phyloP scores from a whole-genome alignment of 2,797 vertebrate species.

The Tinamus major region DNA sequence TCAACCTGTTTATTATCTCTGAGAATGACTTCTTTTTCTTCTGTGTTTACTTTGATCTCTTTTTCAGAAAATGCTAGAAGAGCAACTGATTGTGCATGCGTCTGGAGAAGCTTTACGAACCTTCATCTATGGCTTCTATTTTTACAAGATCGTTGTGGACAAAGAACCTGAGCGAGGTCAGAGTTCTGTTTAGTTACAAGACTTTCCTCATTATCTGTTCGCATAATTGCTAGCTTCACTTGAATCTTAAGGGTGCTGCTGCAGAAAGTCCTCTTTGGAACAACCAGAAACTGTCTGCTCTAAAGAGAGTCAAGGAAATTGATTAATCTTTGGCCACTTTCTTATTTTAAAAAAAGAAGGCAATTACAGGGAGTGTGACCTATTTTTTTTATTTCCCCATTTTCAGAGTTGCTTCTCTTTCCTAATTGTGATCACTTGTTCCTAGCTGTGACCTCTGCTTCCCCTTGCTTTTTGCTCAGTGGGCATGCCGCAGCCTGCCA shows the following conservation, averaged over 20 bases:
- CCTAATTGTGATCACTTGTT: neutral
- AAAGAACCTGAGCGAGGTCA: conserved; percentile 88
- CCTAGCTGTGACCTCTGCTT: conserved; percentile 5
- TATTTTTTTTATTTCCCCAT: neutral
- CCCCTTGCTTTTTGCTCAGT: conserved; percentile 6
- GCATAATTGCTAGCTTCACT: neutral
- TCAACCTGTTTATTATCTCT: neutral
- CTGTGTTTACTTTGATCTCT: neutral
- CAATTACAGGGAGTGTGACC: neutral
- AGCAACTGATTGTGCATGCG: conserved; percentile 91
- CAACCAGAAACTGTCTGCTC: neutral
- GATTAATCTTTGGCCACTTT: neutral
- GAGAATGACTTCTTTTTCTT: neutral
- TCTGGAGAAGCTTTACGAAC: conserved; percentile 94
- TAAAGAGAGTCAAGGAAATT: neutral
- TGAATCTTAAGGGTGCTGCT: neutral
- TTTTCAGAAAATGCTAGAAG: conserved; percentile 96
- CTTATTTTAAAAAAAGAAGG: neutral
- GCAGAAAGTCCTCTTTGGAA: neutral
- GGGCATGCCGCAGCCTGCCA: conserved; percentile 79
- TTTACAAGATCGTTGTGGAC: conserved; percentile 92
- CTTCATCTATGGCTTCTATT: conserved; percentile 97
- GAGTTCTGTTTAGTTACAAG: conserved; percentile 14
- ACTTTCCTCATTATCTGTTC: neutral
- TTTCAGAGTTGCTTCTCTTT: neutral